Evolutionary conservation across 2,797 vertebrate genomes (phyloP).

Genomic region (Enteromius viviparus): DNA sequence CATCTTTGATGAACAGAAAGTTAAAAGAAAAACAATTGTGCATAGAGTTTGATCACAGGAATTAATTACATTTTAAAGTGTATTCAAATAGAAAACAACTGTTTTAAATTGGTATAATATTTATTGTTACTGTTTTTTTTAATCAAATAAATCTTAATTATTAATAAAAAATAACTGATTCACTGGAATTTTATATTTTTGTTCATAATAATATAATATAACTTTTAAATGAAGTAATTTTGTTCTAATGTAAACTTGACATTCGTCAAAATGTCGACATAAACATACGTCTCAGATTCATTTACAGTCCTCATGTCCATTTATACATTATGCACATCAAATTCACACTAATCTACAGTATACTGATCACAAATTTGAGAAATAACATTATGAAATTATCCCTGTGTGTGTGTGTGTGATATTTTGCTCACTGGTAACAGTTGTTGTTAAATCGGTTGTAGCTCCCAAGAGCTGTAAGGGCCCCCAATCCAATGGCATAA

Average conservation of each 20-base stretch:
- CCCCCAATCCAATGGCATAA: slow-evolving; percentile 85
- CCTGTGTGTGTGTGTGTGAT: not conserved
- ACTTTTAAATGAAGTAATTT: not conserved
- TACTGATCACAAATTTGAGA: not conserved
- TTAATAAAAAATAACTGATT: too few species aligned
- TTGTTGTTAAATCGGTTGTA: slow-evolving; percentile 89
- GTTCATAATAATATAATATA: not conserved
- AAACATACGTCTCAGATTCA: not conserved
- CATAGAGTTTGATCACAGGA: too few species aligned
- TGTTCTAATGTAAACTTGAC: not conserved
- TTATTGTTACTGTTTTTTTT: too few species aligned
- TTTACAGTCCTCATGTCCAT: not conserved
- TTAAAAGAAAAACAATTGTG: not conserved
- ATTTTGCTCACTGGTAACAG: slow-evolving; percentile 82
- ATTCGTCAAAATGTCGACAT: not conserved
- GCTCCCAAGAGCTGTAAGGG: slow-evolving; percentile 83
- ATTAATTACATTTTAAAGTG: too few species aligned
- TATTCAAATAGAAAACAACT: too few species aligned
- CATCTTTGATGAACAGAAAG: not conserved
- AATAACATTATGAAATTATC: not conserved
- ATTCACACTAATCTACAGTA: not conserved
- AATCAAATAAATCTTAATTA: too few species aligned
- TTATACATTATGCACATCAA: not conserved
- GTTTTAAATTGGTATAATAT: too few species aligned
- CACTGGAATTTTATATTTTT: not conserved